Evolutionary conservation across 2,888 invertebrate species (phyloP).

Genomic region (Hanleya hanleyi): DNA sequence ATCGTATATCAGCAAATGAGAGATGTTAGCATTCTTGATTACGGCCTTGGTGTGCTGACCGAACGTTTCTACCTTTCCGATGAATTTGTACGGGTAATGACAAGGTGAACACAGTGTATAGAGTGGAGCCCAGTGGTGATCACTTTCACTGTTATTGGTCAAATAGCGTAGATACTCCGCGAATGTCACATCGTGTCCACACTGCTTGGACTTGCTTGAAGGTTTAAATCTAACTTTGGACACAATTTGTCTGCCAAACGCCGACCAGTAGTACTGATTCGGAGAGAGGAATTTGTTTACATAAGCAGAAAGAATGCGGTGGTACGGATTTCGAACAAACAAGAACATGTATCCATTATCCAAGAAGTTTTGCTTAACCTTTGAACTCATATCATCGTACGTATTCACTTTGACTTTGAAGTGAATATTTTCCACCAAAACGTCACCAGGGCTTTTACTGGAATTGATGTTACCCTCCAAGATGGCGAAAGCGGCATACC

Average conservation of each 20-base stretch:
- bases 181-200: neutral
- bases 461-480: neutral
- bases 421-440: neutral
- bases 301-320: neutral
- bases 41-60: neutral
- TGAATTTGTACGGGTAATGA: neutral
- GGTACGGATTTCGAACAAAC: neutral
- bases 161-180: neutral
- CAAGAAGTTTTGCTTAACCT: neutral
- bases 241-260: neutral
- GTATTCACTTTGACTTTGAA: neutral
- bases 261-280: neutral
- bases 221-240: neutral
- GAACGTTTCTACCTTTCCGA: neutral
- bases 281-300: constrained; percentile 1
- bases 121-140: neutral
- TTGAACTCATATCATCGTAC: neutral
- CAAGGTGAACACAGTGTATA: neutral
- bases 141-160: neutral
- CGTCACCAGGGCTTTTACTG: neutral
- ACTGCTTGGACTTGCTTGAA: neutral
- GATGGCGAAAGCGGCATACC: neutral
- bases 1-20: neutral
- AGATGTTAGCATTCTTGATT: neutral
- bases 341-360: neutral